Evolutionary conservation across 1,140 invertebrate genomes (phyloP), one percentile per base, ranked within the genome.

Genomic region (Dreissena polymorpha): DNA sequence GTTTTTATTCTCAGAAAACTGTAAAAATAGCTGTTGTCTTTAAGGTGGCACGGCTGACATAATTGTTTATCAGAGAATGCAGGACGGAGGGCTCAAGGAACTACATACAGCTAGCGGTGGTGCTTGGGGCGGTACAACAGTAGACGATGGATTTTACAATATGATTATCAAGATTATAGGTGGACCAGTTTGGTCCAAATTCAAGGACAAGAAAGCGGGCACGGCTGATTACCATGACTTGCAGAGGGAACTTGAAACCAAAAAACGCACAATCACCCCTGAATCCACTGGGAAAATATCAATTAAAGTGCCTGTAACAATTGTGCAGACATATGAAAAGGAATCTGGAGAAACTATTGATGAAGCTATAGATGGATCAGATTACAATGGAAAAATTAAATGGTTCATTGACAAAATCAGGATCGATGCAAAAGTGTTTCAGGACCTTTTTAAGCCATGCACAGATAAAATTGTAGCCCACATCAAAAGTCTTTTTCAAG

Each of bases 261-360:
- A 86, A 29, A 86, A 86, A 60, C 50, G 86, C 25, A 74, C 5
- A n/a, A 85, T 86, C 10, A 68, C 67, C 10, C 78, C 85, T 25
- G 65, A 23, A 16, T 68, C 53, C 23, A 77, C 51, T 21, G 25
- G 64, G n/a, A 84, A 81, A 64, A 70, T 84, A 57, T 77, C 77
- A 13, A 53, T 86, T 23, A 80, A 77, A 73, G 77, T 83, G 39
- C 63, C 80, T 27, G 39, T 39, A 39, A 39, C 3, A 39, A 39
- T 39, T 39, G 39, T 39, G 39, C 2, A 39, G 39, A 39, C 8
- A 8, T 39, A 39, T 39, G 39, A 39, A 39, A 39, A 39, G 39
- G 23, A 21, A 0, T 13, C 7, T 0, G 8, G n/a, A 25, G 25
- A 68, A 29, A 29, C 0, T 5, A 78, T 51, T 57, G 16, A 60